Conservation (phyloP, 2,888 invertebrate genomes). For the Caenorhabditis afra region DNA sequence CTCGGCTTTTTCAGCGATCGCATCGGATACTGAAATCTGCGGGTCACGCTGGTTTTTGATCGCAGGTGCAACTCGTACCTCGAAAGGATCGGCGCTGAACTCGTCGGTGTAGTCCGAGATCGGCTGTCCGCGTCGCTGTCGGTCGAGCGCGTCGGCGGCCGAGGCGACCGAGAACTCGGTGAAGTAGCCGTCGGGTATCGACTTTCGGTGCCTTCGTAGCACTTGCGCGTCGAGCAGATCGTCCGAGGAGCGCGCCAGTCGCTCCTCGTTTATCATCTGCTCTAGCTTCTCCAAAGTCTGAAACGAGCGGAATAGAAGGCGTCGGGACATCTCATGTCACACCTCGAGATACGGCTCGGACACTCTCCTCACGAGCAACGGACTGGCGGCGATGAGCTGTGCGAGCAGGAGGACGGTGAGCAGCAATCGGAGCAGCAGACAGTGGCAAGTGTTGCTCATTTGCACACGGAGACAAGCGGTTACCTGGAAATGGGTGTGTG, state of each 20-base stretch:
- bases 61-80: conserved; percentile 35
- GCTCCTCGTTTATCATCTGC: conserved; percentile 43
- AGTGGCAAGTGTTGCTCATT: conserved; percentile 51
- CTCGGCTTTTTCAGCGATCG: conserved; percentile 44
- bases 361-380: conserved; percentile 50
- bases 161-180: conserved; percentile 52
- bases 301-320: background rate
- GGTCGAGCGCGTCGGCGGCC: conserved; percentile 28
- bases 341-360: conserved; percentile 40
- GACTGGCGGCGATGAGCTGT: conserved; percentile 41
- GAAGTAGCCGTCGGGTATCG: conserved; percentile 56
- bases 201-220: conserved; percentile 52
- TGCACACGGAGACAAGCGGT: conserved; percentile 36
- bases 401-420: conserved; percentile 38
- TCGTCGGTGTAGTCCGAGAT: conserved; percentile 66
- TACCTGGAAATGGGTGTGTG: conserved; percentile 29
- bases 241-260: too few species aligned
- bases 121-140: conserved; percentile 63
- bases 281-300: conserved; percentile 51
- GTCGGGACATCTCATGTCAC: too few species aligned
- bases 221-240: conserved; percentile 1
- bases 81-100: conserved; percentile 68
- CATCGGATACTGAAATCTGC: conserved; percentile 50
- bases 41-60: too few species aligned
- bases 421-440: conserved; percentile 28